phyloP scores from a whole-genome alignment of 2,797 vertebrate species.

The Morelia viridis region DNA sequence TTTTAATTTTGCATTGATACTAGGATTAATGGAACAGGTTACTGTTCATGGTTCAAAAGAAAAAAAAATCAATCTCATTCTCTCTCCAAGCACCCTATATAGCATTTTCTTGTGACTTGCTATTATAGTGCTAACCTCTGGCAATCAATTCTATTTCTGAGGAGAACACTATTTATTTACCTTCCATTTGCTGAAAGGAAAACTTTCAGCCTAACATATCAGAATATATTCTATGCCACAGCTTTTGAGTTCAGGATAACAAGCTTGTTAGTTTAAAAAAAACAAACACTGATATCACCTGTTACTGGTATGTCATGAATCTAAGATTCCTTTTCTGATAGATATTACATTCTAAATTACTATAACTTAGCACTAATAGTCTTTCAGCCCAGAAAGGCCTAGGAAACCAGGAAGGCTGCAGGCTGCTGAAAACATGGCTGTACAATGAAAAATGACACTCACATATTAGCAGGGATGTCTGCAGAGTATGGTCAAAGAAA shows the following conservation, averaged over 20 bases:
- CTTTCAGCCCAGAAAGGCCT: neutral
- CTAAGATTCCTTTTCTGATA: neutral
- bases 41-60: conserved; percentile 49
- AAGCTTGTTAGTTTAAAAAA: neutral
- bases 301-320: neutral
- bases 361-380: neutral
- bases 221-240: conserved; percentile 28
- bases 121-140: conserved; percentile 39
- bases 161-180: conserved; percentile 62
- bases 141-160: conserved; percentile 61
- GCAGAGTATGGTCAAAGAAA: neutral
- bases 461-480: neutral
- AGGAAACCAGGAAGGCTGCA: neutral
- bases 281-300: neutral
- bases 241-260: conserved; percentile 18
- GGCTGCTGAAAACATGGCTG: neutral
- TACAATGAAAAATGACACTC: neutral
- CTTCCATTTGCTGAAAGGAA: conserved; percentile 66
- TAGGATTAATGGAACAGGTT: conserved; percentile 50
- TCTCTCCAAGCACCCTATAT: neutral
- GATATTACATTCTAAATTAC: neutral
- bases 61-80: conserved; percentile 47
- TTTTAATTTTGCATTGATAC: conserved; percentile 47
- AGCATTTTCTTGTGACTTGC: neutral
- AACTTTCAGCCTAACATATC: conserved; percentile 48